Percentiles rank a stretch among this genome's conserved stretches.
Evolutionary conservation across 53 echinoderm and acorn worm genomes (phyloP).

Genomic region (Paracentrotus lividus): DNA sequence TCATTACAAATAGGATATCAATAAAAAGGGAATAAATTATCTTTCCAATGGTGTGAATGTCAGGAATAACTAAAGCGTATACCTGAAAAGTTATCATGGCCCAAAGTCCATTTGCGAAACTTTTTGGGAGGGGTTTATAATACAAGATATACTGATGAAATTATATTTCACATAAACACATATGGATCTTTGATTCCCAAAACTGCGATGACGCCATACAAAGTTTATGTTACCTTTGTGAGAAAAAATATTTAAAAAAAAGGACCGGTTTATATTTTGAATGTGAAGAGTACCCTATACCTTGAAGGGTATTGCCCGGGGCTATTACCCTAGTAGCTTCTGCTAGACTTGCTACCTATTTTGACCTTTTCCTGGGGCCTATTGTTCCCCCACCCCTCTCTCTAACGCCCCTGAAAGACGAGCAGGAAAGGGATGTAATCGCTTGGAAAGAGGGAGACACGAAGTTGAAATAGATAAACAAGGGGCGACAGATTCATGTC

Average conservation of each 20-base stretch:
- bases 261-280: background rate
- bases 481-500: background rate
- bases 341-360: slow-evolving; percentile 25
- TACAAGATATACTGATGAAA: too few relatives aligned
- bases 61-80: too few relatives aligned
- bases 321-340: slow-evolving; percentile 10
- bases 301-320: background rate
- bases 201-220: too few relatives aligned
- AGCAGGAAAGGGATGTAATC: slow-evolving; percentile 1
- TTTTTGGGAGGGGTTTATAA: too few relatives aligned
- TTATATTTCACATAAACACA: too few relatives aligned
- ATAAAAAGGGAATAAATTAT: too few relatives aligned
- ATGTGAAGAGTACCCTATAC: background rate
- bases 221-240: too few relatives aligned
- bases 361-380: slow-evolving; percentile 33
- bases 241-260: background rate
- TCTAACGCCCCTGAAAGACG: slow-evolving; percentile 9
- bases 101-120: too few relatives aligned
- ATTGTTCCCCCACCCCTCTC: slow-evolving; percentile 41
- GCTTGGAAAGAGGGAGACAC: background rate
- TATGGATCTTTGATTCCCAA: too few relatives aligned
- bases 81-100: too few relatives aligned
- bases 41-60: too few relatives aligned
- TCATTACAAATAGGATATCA: too few relatives aligned
- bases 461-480: slow-evolving; percentile 28